Conservation (phyloP, 2,888 invertebrate genomes). For the Tachina fera region DNA sequence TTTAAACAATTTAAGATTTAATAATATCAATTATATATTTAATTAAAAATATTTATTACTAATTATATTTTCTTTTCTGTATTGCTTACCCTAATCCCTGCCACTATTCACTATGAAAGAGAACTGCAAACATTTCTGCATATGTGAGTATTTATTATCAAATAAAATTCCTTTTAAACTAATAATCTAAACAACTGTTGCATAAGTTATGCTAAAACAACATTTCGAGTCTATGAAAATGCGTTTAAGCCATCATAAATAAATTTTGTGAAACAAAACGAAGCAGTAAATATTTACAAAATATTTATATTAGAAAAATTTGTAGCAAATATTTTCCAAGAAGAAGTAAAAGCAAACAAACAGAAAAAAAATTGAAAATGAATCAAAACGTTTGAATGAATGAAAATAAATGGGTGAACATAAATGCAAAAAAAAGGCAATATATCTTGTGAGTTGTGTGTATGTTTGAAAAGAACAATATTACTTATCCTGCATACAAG, state of each 20-base stretch:
- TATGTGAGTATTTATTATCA: background rate
- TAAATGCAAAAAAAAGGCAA: conserved; percentile 45
- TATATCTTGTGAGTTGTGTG: conserved; percentile 43
- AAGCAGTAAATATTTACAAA: conserved; percentile 19
- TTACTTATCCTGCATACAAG: background rate
- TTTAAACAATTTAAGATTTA: no score
- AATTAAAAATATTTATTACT: no score
- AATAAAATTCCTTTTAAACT: conserved; percentile 36
- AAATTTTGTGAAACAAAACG: conserved; percentile 34
- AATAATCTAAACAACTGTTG: conserved; percentile 65
- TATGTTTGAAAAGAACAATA: background rate
- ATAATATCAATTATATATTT: no score
- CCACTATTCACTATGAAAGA: no score
- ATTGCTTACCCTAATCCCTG: no score
- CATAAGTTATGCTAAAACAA: conserved; percentile 68
- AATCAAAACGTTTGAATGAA: conserved; percentile 30
- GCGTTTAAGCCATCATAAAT: conserved; percentile 66
- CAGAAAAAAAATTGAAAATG: background rate
- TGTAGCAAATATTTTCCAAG: conserved; percentile 20
- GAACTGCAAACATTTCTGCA: background rate
- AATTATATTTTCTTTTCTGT: no score
- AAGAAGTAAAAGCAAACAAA: conserved; percentile 19
- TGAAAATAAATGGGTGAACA: conserved; percentile 44
- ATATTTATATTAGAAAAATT: conserved; percentile 23
- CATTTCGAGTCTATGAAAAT: conserved; percentile 65